Evolutionary conservation across 2,797 vertebrate species (phyloP).

Genomic region (Apogon talboti): DNA sequence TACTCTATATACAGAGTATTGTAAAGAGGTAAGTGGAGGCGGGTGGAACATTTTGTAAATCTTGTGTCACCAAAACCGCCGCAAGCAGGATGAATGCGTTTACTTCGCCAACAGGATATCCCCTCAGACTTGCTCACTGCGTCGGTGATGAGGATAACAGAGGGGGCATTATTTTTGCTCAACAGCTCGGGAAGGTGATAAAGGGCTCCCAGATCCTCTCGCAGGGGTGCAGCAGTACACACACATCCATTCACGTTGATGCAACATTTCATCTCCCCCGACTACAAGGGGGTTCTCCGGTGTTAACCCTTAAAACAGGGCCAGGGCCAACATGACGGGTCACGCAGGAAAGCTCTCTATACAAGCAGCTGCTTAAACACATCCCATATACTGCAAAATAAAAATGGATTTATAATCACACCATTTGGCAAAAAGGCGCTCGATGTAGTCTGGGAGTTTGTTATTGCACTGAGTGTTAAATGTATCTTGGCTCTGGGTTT

Average conservation of each 20-base stretch:
- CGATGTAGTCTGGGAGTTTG: constrained; percentile 10
- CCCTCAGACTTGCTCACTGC: constrained; percentile 92
- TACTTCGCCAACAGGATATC: constrained; percentile 96
- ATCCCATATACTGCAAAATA: constrained; percentile 37
- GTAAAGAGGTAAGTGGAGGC: constrained; percentile 78
- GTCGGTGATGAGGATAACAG: constrained; percentile 98
- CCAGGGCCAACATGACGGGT: constrained; percentile 31
- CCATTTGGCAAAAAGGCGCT: constrained; percentile 7
- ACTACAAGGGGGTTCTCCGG: constrained; percentile 38
- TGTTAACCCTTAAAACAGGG: constrained; percentile 50
- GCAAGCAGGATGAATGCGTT: constrained; percentile 94
- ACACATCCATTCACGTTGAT: constrained; percentile 71
- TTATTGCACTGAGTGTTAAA: constrained; percentile 9
- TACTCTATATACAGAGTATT: constrained; percentile 80
- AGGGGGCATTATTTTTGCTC: constrained; percentile 91
- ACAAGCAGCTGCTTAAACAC: constrained; percentile 27
- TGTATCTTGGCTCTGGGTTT: constrained; percentile 5
- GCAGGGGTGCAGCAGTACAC: constrained; percentile 57
- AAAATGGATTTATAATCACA: constrained; percentile 52
- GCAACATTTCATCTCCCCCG: constrained; percentile 71
- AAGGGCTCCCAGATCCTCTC: constrained; percentile 89
- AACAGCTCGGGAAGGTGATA: constrained; percentile 93
- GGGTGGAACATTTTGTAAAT: constrained; percentile 86
- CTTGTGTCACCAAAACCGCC: constrained; percentile 83
- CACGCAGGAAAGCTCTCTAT: constrained; percentile 29